phyloP scores from a whole-genome alignment of 2,113 vertebrate genomes.

The Scopus umbretta region DNA sequence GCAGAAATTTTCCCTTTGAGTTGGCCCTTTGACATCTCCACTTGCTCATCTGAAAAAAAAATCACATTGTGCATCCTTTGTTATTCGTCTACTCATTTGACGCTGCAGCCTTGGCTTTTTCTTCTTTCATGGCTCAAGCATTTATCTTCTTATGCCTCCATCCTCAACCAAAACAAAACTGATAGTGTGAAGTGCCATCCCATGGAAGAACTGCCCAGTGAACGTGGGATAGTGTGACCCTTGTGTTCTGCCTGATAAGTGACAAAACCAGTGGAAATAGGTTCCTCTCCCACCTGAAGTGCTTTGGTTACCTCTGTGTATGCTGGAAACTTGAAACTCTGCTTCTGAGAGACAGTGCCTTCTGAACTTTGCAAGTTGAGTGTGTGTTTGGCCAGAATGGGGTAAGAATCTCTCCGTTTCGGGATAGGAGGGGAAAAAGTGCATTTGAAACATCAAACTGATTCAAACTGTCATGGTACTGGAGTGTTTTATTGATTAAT shows the following conservation, averaged over 20 bases:
- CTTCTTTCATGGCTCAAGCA: neutral
- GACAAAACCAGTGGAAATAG: neutral
- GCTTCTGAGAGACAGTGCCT: neutral
- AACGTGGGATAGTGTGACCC: neutral
- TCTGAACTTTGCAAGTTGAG: neutral
- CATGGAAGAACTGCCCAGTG: neutral
- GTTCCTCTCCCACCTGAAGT: neutral
- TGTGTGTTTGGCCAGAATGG: neutral
- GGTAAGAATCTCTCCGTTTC: neutral
- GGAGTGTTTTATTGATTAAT: neutral
- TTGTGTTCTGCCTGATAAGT: neutral
- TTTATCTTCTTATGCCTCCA: neutral
- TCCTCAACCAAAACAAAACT: neutral
- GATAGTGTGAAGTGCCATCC: neutral
- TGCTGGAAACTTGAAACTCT: neutral
- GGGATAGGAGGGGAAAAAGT: neutral
- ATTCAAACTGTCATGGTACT: neutral
- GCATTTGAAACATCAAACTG: neutral
- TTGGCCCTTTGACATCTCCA: neutral
- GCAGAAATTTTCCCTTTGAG: neutral
- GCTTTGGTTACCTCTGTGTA: neutral
- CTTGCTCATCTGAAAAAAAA: neutral
- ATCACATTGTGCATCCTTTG: neutral
- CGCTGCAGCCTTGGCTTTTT: neutral
- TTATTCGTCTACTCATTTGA: neutral